Percentiles rank a stretch among this genome's conserved stretches.
phyloP scores from a whole-genome alignment of 2,113 vertebrate species.

The Daubentonia madagascariensis region DNA sequence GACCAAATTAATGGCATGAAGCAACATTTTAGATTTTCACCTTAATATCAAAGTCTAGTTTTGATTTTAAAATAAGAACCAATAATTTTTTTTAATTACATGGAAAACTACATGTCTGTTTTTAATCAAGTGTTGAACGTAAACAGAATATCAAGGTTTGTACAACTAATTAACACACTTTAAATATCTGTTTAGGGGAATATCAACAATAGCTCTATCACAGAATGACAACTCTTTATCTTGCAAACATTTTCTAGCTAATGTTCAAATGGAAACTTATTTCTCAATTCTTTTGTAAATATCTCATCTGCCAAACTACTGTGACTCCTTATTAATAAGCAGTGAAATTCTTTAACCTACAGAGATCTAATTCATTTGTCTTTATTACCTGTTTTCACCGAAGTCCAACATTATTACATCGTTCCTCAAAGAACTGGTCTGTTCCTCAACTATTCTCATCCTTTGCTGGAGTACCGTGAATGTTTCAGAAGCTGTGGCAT shows the following conservation, averaged over 20 bases:
- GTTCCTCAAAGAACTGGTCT: slow-evolving; percentile 75
- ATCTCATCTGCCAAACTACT: neutral
- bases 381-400: slow-evolving; percentile 63
- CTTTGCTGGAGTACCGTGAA: slow-evolving; percentile 79
- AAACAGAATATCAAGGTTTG: neutral
- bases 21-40: slow-evolving; percentile 1
- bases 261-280: neutral
- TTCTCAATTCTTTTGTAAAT: neutral
- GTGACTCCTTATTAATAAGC: neutral
- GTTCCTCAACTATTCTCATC: slow-evolving; percentile 81
- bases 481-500: slow-evolving; percentile 78
- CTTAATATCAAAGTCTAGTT: neutral
- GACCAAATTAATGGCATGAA: neutral
- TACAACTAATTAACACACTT: neutral
- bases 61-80: slow-evolving; percentile 11
- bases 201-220: neutral
- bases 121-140: neutral
- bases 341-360: neutral
- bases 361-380: neutral
- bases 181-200: neutral
- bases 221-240: neutral
- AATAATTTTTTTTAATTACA: slow-evolving; percentile 1
- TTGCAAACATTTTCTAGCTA: slow-evolving; percentile 9
- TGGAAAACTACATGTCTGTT: neutral
- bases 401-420: slow-evolving; percentile 77